Evolutionary conservation across 2,797 vertebrate species (phyloP).

Genomic region (Sebastes nivosus): DNA sequence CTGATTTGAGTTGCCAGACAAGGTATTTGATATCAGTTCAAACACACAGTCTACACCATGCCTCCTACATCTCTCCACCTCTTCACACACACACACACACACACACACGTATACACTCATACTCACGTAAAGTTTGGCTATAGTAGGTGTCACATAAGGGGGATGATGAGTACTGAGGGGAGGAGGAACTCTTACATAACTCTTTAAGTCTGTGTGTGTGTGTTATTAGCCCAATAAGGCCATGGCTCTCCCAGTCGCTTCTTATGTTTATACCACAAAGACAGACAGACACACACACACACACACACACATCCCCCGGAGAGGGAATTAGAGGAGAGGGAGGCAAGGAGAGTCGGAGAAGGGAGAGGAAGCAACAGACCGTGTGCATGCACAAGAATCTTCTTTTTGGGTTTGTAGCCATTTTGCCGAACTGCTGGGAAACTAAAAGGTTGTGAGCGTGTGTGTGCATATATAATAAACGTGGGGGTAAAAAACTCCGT

Average conservation of each 20-base stretch:
- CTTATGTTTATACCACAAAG: constrained; percentile 66
- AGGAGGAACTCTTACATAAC: constrained; percentile 60
- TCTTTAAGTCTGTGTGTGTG: constrained; percentile 35
- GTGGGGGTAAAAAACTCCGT: constrained; percentile 6
- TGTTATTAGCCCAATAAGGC: constrained; percentile 70
- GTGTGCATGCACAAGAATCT: neutral
- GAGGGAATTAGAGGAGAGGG: constrained; percentile 41
- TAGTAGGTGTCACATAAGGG: constrained; percentile 51
- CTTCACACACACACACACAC: constrained; percentile 14
- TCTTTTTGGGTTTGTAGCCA: constrained; percentile 1
- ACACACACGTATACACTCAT: constrained; percentile 11
- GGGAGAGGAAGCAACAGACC: neutral
- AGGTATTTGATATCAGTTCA: neutral
- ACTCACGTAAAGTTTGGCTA: constrained; percentile 43
- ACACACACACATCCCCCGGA: constrained; percentile 3
- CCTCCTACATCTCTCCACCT: constrained; percentile 30
- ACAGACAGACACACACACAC: constrained; percentile 37
- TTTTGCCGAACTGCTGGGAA: constrained; percentile 4
- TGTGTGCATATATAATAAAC: constrained; percentile 1
- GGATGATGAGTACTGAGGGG: constrained; percentile 43
- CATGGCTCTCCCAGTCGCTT: constrained; percentile 51
- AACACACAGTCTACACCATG: constrained; percentile 1
- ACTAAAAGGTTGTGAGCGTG: constrained; percentile 3
- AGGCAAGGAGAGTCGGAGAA: constrained; percentile 4
- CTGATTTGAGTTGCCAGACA: neutral